Evolutionary conservation across 92 coral and sea anemone genomes (phyloP), one percentile per base, ranked within the genome.

Genomic region (Palythoa grandiflora): DNA sequence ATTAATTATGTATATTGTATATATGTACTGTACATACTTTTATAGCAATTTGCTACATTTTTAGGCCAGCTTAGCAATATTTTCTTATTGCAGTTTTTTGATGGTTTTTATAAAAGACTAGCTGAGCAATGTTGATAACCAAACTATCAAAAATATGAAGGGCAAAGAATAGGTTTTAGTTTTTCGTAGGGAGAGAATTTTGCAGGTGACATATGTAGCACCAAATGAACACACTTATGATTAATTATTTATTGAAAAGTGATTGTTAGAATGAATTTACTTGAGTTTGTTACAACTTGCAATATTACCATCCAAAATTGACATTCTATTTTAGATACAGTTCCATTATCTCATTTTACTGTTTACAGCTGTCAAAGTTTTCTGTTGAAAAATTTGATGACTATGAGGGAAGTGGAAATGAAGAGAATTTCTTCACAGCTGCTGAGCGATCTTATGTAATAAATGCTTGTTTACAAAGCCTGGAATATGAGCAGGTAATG

Each of bases 391-490:
- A 90, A 54, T 79, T 93, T 73, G 87, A 84, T 72, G 89, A 89
- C 21, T 97, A 87, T 91, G 94, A 91, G 68, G 97, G 97, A 87
- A 91, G 89, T 83, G 93, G 92, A 59, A 66, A 93, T 87, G 78
- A 83, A 78, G 91, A 75, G 17, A 89, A 89, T 0, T 97, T 97
- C 79, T 97, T 97, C 75, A 93, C 98, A 17, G 90, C 96, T 71
- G 95, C 99, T 10, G 99, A 97, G 85, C 93, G 96, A 73, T 94
- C 96, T 12, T 88, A 84, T 61, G 90, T 97, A 77, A 83, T 95
- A 65, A 91, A 91, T 85, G 81, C 91, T 47, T 92, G 96, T 83
- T 88, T 97, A 66, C 92, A 93, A 66, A 87, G 89, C 57, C 88
- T 92, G 6, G 87, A 80, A 48, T 92, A 90, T 83, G 87, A 84